phyloP scores from a whole-genome alignment of 2,113 vertebrate species.

The Garra rufa region DNA sequence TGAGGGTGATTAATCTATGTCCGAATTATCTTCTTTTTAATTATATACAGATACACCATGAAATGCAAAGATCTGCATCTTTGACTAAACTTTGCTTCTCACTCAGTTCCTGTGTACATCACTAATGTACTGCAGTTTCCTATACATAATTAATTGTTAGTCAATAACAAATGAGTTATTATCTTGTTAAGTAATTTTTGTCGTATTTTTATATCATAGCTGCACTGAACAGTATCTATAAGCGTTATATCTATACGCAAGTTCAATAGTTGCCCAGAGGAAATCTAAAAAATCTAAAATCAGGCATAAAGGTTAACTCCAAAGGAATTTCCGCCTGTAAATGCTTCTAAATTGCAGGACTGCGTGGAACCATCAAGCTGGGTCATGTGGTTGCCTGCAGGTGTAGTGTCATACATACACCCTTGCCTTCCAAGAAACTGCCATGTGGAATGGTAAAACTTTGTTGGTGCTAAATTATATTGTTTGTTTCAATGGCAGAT shows the following conservation, averaged over 20 bases:
- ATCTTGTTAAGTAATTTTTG: neutral
- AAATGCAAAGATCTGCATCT: neutral
- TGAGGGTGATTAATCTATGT: neutral
- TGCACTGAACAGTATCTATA: neutral
- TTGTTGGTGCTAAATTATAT: neutral
- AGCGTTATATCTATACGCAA: too few species aligned
- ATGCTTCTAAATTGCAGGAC: neutral
- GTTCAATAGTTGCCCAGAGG: neutral
- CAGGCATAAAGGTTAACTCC: neutral
- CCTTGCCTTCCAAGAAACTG: neutral
- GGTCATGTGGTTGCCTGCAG: neutral
- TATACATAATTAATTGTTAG: neutral
- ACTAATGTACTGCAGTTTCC: neutral
- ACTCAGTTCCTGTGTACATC: neutral
- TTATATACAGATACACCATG: neutral
- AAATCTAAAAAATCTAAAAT: neutral
- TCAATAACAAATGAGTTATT: neutral
- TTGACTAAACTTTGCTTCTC: neutral
- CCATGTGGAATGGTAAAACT: neutral
- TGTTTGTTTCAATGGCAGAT: neutral
- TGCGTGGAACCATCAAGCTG: neutral
- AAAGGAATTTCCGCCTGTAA: slow-evolving; percentile 8
- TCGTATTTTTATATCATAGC: neutral
- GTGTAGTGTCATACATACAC: neutral
- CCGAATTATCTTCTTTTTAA: too few species aligned